A percentile compares a stretch with the other conserved stretches of the same genome.
These are phyloP conservation scores for Peromyscus aztecus DNA, from an alignment of 2,797 vertebrate genomes.

Conservation along the genomic window DNA sequence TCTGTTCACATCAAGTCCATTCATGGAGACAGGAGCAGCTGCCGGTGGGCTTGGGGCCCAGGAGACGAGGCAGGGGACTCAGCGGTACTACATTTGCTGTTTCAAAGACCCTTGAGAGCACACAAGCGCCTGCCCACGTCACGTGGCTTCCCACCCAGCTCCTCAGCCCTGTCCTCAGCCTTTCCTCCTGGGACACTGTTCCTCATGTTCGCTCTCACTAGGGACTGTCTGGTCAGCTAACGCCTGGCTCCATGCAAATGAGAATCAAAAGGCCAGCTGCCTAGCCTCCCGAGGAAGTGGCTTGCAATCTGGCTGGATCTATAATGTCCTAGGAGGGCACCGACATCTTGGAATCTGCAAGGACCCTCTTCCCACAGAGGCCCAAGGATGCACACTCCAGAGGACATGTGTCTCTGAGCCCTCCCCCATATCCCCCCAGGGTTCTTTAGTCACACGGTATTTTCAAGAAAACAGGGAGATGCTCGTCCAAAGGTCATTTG, in stretches of 20 bases:
- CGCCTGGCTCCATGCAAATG: not conserved
- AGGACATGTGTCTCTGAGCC: not conserved
- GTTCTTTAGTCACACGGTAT: not conserved
- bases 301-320: not conserved
- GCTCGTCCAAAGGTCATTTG: not conserved
- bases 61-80: not conserved
- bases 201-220: not conserved
- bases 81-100: not conserved
- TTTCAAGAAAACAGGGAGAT: constrained; percentile 57
- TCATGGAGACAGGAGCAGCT: not conserved
- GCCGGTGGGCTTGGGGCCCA: not conserved
- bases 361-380: not conserved
- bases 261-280: not conserved
- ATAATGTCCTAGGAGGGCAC: not conserved
- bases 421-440: not conserved
- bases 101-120: not conserved
- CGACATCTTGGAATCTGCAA: not conserved
- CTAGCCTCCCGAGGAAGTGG: not conserved
- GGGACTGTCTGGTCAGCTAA: not conserved
- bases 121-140: rapidly evolving
- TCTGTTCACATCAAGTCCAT: not conserved
- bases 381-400: not conserved
- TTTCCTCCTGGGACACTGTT: not conserved
- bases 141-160: not conserved
- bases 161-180: not conserved